These are phyloP conservation scores for Acridotheres tristis DNA, from an alignment of 2,797 vertebrate species.

Conservation along the genomic window DNA sequence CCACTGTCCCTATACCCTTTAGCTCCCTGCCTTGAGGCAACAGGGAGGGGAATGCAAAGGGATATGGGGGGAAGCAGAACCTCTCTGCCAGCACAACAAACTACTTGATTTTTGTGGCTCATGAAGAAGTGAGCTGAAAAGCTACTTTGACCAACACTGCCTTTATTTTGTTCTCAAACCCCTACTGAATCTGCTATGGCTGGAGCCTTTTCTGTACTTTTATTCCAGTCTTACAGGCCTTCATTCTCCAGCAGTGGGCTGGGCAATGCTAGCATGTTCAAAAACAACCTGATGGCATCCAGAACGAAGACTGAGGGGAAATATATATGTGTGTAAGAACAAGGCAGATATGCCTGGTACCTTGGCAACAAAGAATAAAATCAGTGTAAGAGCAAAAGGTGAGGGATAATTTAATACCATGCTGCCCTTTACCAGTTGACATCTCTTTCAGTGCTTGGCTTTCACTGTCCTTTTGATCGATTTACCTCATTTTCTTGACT, in stretches of 20 bases:
- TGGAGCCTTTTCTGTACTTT: neutral
- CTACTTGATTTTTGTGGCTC: neutral
- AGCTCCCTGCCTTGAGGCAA: neutral
- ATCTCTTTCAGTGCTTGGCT: conserved; percentile 18
- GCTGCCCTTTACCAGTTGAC: conserved; percentile 50
- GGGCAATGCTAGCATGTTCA: neutral
- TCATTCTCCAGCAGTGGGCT: neutral
- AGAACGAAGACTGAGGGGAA: neutral
- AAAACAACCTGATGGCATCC: neutral
- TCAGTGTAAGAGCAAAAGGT: conserved; percentile 49
- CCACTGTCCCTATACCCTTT: neutral
- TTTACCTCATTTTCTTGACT: conserved; percentile 26
- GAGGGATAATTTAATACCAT: conserved; percentile 49
- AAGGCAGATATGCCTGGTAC: conserved; percentile 16
- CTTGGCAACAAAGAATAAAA: conserved; percentile 60
- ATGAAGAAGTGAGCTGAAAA: neutral
- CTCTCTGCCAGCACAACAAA: neutral
- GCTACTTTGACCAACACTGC: neutral
- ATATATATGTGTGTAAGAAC: neutral
- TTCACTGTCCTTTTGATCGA: conserved; percentile 13
- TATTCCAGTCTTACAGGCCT: neutral
- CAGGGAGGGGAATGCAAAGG: neutral
- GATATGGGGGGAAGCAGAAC: neutral
- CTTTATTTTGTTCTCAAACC: neutral
- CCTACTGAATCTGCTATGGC: rapidly evolving